These are phyloP conservation scores for Lamellibrachia luymesi DNA, from an alignment of 1,140 invertebrate genomes.

Conservation along the genomic window DNA sequence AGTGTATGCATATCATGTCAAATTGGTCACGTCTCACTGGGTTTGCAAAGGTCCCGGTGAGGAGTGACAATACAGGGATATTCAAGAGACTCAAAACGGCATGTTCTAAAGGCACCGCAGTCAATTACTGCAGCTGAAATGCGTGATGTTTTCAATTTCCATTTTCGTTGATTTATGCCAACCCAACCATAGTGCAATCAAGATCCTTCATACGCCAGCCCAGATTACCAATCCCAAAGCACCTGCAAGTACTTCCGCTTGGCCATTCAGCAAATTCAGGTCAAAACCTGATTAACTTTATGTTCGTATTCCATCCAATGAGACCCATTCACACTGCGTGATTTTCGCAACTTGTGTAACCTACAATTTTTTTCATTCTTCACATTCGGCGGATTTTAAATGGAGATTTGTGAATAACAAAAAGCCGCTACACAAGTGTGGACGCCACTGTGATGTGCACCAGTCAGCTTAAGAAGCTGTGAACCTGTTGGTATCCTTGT, in stretches of 20 bases:
- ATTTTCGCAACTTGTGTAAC: background rate
- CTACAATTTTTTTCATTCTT: background rate
- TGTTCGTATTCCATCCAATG: background rate
- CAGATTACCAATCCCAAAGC: background rate
- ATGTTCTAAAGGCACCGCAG: background rate
- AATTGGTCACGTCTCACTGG: background rate
- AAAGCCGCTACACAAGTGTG: background rate
- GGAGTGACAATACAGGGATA: background rate
- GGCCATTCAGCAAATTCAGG: background rate
- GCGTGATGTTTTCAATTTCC: constrained; percentile 1
- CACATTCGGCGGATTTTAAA: background rate
- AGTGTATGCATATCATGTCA: constrained; percentile 5
- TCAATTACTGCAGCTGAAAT: background rate
- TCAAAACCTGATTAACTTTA: background rate
- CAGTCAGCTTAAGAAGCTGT: background rate
- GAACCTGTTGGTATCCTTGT: background rate
- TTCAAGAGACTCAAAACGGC: background rate
- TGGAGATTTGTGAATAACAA: background rate
- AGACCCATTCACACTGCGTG: background rate
- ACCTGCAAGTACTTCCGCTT: background rate
- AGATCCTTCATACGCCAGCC: background rate
- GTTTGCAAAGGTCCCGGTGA: background rate
- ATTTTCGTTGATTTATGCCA: background rate
- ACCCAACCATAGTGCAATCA: background rate
- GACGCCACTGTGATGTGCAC: background rate